These are phyloP conservation scores for Rallus limicola DNA, from an alignment of 2,113 vertebrate genomes.

Conservation along the genomic window DNA sequence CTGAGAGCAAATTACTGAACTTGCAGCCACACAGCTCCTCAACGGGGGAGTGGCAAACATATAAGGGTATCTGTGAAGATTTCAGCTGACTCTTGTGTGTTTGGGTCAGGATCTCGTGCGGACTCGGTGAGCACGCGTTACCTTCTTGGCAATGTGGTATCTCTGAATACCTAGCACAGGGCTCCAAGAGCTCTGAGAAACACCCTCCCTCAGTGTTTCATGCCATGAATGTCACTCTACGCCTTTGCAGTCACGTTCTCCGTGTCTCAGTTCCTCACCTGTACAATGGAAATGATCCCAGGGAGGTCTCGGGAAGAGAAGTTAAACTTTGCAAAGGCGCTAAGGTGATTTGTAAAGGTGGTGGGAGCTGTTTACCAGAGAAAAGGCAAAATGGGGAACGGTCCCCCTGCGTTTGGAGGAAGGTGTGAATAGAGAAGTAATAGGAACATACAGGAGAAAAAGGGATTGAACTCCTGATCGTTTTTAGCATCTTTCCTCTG, in stretches of 20 bases:
- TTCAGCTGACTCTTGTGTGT: background rate
- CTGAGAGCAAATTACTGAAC: background rate
- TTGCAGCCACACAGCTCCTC: background rate
- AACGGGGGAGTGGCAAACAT: background rate
- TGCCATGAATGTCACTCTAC: accelerated
- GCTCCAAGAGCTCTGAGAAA: background rate
- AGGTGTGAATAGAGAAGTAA: background rate
- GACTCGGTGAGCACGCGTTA: background rate
- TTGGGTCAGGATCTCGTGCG: background rate
- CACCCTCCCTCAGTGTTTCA: background rate
- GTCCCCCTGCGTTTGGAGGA: background rate
- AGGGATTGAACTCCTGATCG: background rate
- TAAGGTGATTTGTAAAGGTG: background rate
- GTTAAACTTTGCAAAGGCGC: background rate
- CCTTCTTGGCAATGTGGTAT: background rate
- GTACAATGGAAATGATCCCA: background rate
- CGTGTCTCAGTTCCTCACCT: background rate
- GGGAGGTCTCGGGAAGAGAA: background rate
- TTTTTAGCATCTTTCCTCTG: background rate
- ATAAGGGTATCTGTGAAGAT: background rate
- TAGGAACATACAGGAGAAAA: background rate
- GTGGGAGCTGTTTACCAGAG: background rate
- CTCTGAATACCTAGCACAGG: background rate
- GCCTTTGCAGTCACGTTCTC: background rate
- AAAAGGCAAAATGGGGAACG: background rate